A percentile compares a stretch with the other conserved stretches of the same genome.
These are phyloP conservation scores for Agapornis canus DNA, from an alignment of 2,797 vertebrate species.

Conservation along the genomic window DNA sequence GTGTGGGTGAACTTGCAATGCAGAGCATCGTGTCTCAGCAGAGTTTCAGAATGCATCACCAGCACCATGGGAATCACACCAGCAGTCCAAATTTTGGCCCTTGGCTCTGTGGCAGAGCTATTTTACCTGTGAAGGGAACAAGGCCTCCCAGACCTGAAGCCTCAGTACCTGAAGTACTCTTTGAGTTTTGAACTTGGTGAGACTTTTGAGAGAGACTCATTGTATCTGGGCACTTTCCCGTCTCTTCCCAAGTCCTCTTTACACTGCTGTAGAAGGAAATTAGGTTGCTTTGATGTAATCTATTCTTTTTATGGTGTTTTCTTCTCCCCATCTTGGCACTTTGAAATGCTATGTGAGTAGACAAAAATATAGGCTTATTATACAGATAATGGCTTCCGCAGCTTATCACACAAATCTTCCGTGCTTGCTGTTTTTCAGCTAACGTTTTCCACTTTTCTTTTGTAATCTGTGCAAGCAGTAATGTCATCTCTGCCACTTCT, in stretches of 20 bases:
- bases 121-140: background rate
- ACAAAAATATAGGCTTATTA: background rate
- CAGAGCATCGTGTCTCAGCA: accelerated
- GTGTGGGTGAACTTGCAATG: background rate
- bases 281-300: background rate
- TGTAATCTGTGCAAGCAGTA: background rate
- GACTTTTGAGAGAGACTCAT: background rate
- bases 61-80: background rate
- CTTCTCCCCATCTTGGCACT: background rate
- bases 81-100: background rate
- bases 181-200: background rate
- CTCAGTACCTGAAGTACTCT: background rate
- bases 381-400: background rate
- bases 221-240: background rate
- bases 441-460: background rate
- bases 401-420: background rate
- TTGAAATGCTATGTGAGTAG: background rate
- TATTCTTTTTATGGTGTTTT: background rate
- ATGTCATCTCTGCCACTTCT: background rate
- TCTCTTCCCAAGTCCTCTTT: background rate
- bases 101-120: accelerated
- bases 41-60: background rate
- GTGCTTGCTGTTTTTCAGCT: background rate
- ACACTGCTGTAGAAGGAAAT: background rate
- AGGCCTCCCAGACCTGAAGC: background rate